phyloP scores from a whole-genome alignment of 2,888 invertebrate genomes.

The Trypoxylon attenuatum region DNA sequence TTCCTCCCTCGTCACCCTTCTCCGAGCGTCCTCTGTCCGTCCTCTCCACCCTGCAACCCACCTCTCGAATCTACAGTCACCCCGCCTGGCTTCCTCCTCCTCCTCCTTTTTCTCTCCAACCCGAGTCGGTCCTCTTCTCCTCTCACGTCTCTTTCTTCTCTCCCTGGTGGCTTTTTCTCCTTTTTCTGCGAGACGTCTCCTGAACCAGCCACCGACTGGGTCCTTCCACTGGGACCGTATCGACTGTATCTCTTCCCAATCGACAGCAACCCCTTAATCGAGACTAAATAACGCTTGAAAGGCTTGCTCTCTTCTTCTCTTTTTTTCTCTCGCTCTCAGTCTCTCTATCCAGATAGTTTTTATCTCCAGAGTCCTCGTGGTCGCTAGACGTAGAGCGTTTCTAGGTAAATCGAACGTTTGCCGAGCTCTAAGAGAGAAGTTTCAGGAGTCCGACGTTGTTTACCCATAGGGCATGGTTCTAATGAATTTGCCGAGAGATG shows the following conservation, averaged over 20 bases:
- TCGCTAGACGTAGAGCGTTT: background rate
- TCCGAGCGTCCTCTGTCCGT: conserved; percentile 22
- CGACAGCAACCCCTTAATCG: background rate
- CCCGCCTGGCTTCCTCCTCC: conserved; percentile 10
- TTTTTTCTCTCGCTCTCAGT: too few species aligned
- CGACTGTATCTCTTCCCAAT: conserved; percentile 17
- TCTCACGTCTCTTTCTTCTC: conserved; percentile 1
- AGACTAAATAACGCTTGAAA: background rate
- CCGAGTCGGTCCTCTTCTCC: conserved; percentile 7
- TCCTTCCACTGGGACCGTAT: background rate
- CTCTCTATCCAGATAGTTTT: too few species aligned
- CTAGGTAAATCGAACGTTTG: too few species aligned
- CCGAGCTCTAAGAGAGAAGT: too few species aligned
- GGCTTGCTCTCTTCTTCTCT: background rate
- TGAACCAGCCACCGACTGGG: conserved; percentile 13
- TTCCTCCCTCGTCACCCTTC: conserved; percentile 19
- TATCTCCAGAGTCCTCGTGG: background rate
- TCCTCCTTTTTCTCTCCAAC: conserved; percentile 19
- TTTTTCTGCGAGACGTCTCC: conserved; percentile 31
- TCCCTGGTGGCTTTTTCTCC: conserved; percentile 23
- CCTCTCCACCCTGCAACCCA: conserved; percentile 24
- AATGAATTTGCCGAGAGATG: too few species aligned
- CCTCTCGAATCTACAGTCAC: background rate
- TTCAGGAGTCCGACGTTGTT: too few species aligned
- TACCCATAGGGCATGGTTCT: too few species aligned